Conservation (phyloP, 2,113 vertebrate genomes). For the Sminthopsis crassicaudata region DNA sequence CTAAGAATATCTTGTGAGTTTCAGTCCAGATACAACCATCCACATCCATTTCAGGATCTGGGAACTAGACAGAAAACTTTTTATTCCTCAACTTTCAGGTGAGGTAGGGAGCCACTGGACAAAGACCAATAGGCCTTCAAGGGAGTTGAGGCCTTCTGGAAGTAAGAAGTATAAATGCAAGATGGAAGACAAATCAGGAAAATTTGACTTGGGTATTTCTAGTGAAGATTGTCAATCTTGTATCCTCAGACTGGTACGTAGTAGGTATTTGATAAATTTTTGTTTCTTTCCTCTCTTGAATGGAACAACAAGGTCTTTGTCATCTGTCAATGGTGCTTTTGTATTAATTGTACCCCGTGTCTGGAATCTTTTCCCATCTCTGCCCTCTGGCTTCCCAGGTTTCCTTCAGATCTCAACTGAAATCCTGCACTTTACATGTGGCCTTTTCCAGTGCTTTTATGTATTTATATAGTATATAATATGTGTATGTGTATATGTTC, state of each 20-base stretch:
- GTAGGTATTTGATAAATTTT: no score
- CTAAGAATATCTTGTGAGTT: background rate
- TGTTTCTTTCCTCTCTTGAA: no score
- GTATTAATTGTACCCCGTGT: no score
- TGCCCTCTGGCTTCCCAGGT: no score
- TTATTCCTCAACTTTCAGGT: background rate
- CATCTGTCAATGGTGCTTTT: no score
- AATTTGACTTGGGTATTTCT: background rate
- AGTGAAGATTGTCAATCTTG: background rate
- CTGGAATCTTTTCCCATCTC: no score
- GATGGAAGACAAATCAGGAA: background rate
- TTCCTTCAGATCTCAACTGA: background rate
- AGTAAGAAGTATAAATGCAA: background rate
- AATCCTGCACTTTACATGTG: background rate
- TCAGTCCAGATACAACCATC: background rate
- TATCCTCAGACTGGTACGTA: background rate
- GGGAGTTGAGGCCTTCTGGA: background rate
- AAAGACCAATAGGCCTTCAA: background rate
- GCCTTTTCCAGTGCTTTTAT: background rate
- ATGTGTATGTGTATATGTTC: no score
- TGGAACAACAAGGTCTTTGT: no score
- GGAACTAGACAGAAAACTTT: background rate
- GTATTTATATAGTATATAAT: no score
- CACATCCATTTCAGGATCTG: background rate
- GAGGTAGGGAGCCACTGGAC: background rate